Conservation (phyloP, 2,797 vertebrate species). For the Florisuga fusca region DNA sequence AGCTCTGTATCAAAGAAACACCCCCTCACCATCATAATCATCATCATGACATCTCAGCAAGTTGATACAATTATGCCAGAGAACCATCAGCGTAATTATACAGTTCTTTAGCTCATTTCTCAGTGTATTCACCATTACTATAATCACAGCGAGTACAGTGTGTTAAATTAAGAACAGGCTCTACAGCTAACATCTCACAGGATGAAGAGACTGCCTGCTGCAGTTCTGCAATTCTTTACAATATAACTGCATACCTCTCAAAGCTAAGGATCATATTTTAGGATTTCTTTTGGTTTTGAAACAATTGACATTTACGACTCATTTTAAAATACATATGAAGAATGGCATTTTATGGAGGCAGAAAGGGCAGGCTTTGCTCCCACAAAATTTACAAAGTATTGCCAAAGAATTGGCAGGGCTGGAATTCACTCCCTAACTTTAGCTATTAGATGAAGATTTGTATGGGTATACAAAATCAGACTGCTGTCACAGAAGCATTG, state of each 20-base stretch:
- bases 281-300: conserved; percentile 52
- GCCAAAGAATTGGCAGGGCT: neutral
- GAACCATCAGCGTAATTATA: conserved; percentile 69
- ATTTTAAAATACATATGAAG: neutral
- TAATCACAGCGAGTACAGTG: conserved; percentile 68
- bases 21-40: conserved; percentile 71
- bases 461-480: neutral
- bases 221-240: conserved; percentile 47
- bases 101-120: conserved; percentile 66
- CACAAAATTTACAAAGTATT: neutral
- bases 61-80: conserved; percentile 73
- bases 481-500: neutral
- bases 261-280: conserved; percentile 28
- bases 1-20: conserved; percentile 71
- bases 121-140: conserved; percentile 72
- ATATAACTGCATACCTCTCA: conserved; percentile 54
- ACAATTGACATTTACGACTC: neutral
- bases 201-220: conserved; percentile 59
- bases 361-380: neutral
- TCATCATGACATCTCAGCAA: conserved; percentile 66
- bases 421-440: neutral
- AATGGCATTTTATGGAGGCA: neutral
- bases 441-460: neutral
- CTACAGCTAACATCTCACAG: conserved; percentile 56
- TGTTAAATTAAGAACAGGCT: conserved; percentile 80